phyloP scores from a whole-genome alignment of 2,113 vertebrate genomes.

The Urocynchramus pylzowi region DNA sequence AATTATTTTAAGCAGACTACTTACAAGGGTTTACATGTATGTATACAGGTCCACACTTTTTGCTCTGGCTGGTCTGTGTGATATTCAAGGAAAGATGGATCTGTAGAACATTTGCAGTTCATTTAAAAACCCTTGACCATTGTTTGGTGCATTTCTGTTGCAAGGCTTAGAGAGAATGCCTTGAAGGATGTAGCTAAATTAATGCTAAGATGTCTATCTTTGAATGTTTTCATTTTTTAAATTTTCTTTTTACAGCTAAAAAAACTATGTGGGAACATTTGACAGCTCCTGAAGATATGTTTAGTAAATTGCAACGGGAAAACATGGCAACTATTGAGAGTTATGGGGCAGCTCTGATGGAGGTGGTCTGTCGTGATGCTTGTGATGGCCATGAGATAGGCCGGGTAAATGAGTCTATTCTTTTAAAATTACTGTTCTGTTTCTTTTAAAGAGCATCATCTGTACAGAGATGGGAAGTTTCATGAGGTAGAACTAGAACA shows the following conservation, averaged over 20 bases:
- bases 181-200: background rate
- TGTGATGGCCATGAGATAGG: constrained; percentile 97
- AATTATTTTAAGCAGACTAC: background rate
- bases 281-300: constrained; percentile 93
- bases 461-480: background rate
- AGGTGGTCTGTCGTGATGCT: constrained; percentile 94
- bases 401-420: constrained; percentile 72
- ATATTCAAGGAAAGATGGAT: background rate
- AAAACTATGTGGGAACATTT: constrained; percentile 95
- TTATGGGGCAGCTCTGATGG: constrained; percentile 94
- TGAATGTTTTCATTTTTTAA: background rate
- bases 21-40: background rate
- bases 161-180: background rate
- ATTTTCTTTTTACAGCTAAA: constrained; percentile 71
- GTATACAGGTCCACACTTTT: background rate
- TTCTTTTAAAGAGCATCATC: background rate
- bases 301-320: constrained; percentile 92
- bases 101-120: background rate
- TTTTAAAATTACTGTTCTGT: background rate
- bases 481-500: background rate
- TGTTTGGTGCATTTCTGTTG: background rate
- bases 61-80: background rate
- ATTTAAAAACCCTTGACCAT: background rate
- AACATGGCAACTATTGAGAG: constrained; percentile 94
- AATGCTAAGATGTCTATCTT: background rate